Conservation (phyloP, 2,888 invertebrate species). For the Eristalinus aeneus region DNA sequence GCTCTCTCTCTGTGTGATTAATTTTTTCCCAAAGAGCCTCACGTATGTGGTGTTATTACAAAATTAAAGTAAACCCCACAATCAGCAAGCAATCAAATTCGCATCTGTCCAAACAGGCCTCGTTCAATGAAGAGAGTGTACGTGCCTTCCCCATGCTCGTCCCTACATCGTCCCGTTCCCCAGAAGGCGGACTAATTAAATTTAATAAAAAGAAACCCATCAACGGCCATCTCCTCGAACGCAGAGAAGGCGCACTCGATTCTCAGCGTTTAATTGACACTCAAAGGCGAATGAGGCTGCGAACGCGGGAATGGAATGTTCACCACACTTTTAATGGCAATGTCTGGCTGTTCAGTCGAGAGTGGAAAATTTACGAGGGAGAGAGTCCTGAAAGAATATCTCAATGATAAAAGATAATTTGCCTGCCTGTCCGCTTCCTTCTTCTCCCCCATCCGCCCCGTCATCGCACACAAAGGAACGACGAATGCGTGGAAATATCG, state of each 20-base stretch:
- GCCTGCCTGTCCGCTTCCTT: background rate
- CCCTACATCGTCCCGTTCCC: background rate
- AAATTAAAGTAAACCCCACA: background rate
- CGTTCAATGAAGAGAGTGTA: background rate
- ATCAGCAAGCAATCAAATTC: background rate
- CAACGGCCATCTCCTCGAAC: background rate
- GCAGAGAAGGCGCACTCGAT: too few relatives aligned
- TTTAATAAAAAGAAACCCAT: background rate
- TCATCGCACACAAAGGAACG: background rate
- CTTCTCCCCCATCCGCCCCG: background rate
- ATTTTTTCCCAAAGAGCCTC: background rate
- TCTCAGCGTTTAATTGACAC: slow-evolving; percentile 6
- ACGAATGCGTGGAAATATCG: background rate
- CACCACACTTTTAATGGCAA: slow-evolving; percentile 25
- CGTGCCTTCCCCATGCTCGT: background rate
- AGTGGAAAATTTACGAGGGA: slow-evolving; percentile 37
- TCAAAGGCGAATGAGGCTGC: background rate
- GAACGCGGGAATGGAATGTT: slow-evolving; percentile 1
- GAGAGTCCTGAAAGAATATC: slow-evolving; percentile 12
- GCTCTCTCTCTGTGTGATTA: background rate
- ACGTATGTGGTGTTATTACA: background rate
- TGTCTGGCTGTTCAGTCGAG: slow-evolving; percentile 2
- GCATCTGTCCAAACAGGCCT: background rate
- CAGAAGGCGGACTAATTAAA: slow-evolving; percentile 7
- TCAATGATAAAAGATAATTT: slow-evolving; percentile 35